Evolutionary conservation across 2,888 invertebrate genomes (phyloP).

Genomic region (Eristalis arbustorum): DNA sequence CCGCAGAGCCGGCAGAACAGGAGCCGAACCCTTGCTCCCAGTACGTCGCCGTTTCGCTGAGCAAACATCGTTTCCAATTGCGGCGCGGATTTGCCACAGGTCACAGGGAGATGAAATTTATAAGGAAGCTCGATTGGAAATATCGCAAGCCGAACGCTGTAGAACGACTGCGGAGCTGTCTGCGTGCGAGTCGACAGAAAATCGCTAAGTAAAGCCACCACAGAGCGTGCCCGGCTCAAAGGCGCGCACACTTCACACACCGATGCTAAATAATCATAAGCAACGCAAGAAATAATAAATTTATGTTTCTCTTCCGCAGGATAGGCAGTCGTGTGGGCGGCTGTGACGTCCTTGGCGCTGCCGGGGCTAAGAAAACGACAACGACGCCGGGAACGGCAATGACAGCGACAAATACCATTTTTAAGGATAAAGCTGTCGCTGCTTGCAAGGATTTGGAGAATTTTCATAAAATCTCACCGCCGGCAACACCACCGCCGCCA

Average conservation of each 20-base stretch:
- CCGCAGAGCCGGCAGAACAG: not conserved
- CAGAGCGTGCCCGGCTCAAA: constrained; percentile 1
- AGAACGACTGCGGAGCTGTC: constrained; percentile 38
- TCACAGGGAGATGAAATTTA: constrained; percentile 47
- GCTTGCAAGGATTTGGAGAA: constrained; percentile 55
- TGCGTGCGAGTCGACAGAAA: constrained; percentile 36
- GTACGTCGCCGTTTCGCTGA: not conserved
- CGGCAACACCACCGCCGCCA: constrained; percentile 51
- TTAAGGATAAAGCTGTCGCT: constrained; percentile 54
- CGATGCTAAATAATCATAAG: constrained; percentile 27
- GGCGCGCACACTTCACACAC: not conserved
- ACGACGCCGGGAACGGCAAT: not conserved
- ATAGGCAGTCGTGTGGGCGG: constrained; percentile 18
- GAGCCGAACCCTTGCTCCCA: not conserved
- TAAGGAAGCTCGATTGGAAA: constrained; percentile 53
- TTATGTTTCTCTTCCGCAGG: constrained; percentile 24
- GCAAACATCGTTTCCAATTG: constrained; percentile 6
- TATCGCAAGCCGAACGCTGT: constrained; percentile 40
- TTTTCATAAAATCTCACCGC: constrained; percentile 40
- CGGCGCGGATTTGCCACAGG: constrained; percentile 9
- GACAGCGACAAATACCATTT: constrained; percentile 26
- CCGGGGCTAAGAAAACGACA: constrained; percentile 14
- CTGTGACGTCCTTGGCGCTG: constrained; percentile 11
- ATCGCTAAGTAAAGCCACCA: constrained; percentile 39
- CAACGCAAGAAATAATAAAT: constrained; percentile 45